Conservation (phyloP, 2,797 vertebrate species). For the Iguana delicatissima region DNA sequence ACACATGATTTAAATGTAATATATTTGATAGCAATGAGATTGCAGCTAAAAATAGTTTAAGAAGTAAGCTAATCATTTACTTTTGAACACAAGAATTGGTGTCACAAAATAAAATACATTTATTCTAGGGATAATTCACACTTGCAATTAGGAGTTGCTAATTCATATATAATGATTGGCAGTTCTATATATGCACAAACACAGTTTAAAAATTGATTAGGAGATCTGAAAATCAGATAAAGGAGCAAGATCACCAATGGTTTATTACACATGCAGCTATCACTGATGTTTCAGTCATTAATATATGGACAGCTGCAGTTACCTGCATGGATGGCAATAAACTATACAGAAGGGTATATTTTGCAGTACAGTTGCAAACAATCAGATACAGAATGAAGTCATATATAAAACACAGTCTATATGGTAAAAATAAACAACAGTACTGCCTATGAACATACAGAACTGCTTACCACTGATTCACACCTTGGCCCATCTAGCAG, state of each 20-base stretch:
- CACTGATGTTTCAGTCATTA: background rate
- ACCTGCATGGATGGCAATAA: background rate
- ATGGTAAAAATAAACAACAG: background rate
- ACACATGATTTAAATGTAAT: background rate
- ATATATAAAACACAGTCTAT: background rate
- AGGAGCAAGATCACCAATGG: background rate
- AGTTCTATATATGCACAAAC: too few relatives aligned
- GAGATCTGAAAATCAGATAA: background rate
- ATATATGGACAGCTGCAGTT: background rate
- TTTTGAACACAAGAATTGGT: background rate
- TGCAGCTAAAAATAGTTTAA: background rate
- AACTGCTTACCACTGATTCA: background rate
- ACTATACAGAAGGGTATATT: too few relatives aligned
- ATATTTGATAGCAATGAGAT: background rate
- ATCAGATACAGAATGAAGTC: background rate
- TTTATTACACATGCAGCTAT: background rate
- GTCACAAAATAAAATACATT: background rate
- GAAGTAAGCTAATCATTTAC: background rate
- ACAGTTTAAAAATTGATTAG: background rate
- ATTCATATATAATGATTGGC: background rate
- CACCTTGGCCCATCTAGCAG: background rate
- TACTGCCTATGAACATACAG: background rate
- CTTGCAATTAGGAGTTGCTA: background rate
- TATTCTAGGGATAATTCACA: background rate
- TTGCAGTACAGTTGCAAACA: conserved; percentile 1